These are phyloP conservation scores for Botia kubotai DNA, from an alignment of 2,797 vertebrate species.

Conservation along the genomic window DNA sequence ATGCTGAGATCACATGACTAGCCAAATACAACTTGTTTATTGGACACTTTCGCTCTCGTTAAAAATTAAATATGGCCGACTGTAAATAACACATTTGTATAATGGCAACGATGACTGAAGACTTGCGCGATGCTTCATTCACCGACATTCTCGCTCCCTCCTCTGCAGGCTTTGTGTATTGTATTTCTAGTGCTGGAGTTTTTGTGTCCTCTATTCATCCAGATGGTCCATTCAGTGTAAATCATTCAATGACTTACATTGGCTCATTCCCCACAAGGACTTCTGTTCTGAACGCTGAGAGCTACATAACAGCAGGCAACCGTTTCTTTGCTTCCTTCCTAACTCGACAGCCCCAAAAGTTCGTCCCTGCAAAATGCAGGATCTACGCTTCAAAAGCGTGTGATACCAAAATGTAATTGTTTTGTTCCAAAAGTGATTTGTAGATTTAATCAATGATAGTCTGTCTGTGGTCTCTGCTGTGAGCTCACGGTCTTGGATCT, in stretches of 20 bases:
- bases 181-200: background rate
- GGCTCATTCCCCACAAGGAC: slow-evolving; percentile 20
- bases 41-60: too few relatives aligned
- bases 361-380: slow-evolving; percentile 47
- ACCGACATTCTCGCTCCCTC: background rate
- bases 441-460: slow-evolving; percentile 56
- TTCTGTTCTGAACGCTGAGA: slow-evolving; percentile 56
- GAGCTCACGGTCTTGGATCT: slow-evolving; percentile 4
- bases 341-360: slow-evolving; percentile 53
- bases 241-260: slow-evolving; percentile 20
- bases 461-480: slow-evolving; percentile 4
- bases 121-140: too few relatives aligned
- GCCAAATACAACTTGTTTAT: too few relatives aligned
- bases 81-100: background rate
- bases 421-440: slow-evolving; percentile 39
- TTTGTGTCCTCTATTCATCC: slow-evolving; percentile 21
- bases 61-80: background rate
- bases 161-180: background rate
- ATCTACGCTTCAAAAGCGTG: slow-evolving; percentile 41
- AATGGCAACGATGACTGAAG: background rate
- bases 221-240: slow-evolving; percentile 7
- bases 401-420: slow-evolving; percentile 28
- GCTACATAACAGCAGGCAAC: slow-evolving; percentile 16
- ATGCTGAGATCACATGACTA: too few relatives aligned
- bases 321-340: background rate